A percentile compares a stretch with the other conserved stretches of the same genome.
Conservation (phyloP, 2,113 vertebrate species). For the Camelus dromedarius region DNA sequence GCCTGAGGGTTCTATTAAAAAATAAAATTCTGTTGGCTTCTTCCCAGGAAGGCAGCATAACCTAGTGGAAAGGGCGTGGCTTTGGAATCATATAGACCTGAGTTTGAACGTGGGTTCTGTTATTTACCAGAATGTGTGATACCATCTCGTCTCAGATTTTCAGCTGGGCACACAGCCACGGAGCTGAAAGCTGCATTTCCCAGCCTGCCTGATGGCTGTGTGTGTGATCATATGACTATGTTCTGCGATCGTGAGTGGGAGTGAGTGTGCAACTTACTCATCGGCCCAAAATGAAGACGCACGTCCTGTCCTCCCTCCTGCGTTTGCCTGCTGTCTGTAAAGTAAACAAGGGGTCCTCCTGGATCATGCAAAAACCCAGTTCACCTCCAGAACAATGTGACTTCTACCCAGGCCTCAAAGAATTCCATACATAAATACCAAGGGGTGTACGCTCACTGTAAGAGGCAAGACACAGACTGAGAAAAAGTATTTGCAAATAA, state of each 20-base stretch:
- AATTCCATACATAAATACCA: neutral
- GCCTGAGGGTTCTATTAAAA: neutral
- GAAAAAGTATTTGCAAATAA: conserved; percentile 5
- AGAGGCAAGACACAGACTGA: neutral
- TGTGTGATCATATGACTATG: neutral
- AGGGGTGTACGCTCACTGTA: neutral
- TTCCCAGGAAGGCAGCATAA: neutral
- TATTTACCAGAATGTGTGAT: neutral
- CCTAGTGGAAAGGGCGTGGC: neutral
- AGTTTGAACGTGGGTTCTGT: neutral
- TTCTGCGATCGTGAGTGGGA: neutral
- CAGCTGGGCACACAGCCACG: neutral
- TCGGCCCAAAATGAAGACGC: neutral
- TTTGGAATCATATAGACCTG: neutral
- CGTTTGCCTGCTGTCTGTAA: neutral
- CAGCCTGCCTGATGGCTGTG: neutral
- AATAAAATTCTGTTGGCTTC: neutral
- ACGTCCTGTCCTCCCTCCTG: neutral
- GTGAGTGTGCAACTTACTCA: neutral
- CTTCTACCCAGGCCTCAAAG: conserved; percentile 17
- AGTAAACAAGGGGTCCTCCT: neutral
- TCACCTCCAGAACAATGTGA: neutral
- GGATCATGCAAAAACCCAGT: neutral
- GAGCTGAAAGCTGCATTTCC: neutral
- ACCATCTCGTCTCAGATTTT: neutral